phyloP scores from a whole-genome alignment of 1,140 invertebrate species.

The Zaprionus capensis region DNA sequence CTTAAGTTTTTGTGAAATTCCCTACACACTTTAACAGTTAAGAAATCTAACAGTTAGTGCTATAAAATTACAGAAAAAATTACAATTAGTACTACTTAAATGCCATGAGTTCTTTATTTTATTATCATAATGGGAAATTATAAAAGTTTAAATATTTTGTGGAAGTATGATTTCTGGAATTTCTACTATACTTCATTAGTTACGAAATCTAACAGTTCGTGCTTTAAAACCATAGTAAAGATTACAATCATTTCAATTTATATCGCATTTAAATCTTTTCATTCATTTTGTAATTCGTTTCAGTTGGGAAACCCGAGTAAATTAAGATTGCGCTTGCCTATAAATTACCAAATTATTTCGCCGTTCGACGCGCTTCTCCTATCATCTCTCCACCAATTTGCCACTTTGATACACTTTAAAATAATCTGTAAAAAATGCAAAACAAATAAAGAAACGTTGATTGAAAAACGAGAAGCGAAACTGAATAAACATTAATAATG shows the following conservation, averaged over 20 bases:
- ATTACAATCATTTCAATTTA: background rate
- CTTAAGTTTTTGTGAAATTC: too few species aligned
- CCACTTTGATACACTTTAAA: conserved; percentile 40
- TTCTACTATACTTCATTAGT: too few species aligned
- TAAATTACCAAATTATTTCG: conserved; percentile 6
- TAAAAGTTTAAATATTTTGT: too few species aligned
- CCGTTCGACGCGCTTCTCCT: conserved; percentile 16
- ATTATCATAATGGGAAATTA: too few species aligned
- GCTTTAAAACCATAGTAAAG: background rate
- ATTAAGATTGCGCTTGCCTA: background rate
- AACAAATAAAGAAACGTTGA: conserved; percentile 46
- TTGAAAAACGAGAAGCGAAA: conserved; percentile 36
- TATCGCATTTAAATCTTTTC: background rate
- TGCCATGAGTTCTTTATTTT: too few species aligned
- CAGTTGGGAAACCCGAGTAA: background rate
- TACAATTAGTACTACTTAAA: too few species aligned
- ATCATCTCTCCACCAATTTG: conserved; percentile 37
- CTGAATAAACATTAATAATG: conserved; percentile 43
- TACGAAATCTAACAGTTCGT: too few species aligned
- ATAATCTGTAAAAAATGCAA: conserved; percentile 41
- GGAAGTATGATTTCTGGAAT: too few species aligned
- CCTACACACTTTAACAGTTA: too few species aligned
- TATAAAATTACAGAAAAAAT: too few species aligned
- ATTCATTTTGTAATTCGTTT: background rate
- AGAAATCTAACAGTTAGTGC: too few species aligned